phyloP scores from a whole-genome alignment of 2,797 vertebrate species.

The Anguilla obscura region DNA sequence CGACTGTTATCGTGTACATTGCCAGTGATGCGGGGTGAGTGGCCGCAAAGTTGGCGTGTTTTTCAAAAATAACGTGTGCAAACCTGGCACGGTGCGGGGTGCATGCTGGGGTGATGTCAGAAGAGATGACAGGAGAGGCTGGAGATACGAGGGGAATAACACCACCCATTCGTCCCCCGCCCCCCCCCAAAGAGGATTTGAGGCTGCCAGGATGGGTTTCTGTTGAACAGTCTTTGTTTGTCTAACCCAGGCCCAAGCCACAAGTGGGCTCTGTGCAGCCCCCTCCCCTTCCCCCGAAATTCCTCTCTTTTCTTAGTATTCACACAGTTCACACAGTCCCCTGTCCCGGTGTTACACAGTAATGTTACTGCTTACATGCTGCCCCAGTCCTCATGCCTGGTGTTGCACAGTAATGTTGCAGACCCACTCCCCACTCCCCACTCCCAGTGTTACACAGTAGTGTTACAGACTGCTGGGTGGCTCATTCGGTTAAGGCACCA shows the following conservation, averaged over 20 bases:
- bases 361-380: not conserved
- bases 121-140: slow-evolving; percentile 37
- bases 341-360: slow-evolving; percentile 22
- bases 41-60: not conserved
- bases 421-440: too few relatives aligned
- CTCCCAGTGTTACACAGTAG: too few relatives aligned
- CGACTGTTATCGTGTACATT: not conserved
- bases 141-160: slow-evolving; percentile 32
- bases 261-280: slow-evolving; percentile 66
- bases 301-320: slow-evolving; percentile 19
- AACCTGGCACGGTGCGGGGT: not conserved
- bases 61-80: slow-evolving; percentile 13
- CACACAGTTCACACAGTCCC: slow-evolving; percentile 29
- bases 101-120: slow-evolving; percentile 33
- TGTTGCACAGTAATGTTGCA: too few relatives aligned
- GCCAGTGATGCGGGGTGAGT: not conserved
- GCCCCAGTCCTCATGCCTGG: not conserved
- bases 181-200: not conserved
- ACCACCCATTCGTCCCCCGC: slow-evolving; percentile 21
- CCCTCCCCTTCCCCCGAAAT: slow-evolving; percentile 36
- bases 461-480: not conserved
- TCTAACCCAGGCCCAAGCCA: slow-evolving; percentile 49
- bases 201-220: slow-evolving; percentile 43
- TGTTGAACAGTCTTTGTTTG: slow-evolving; percentile 66
- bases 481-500: too few relatives aligned